These are phyloP conservation scores for Chloropsis cyanopogon DNA, from an alignment of 2,113 vertebrate genomes.

Conservation along the genomic window DNA sequence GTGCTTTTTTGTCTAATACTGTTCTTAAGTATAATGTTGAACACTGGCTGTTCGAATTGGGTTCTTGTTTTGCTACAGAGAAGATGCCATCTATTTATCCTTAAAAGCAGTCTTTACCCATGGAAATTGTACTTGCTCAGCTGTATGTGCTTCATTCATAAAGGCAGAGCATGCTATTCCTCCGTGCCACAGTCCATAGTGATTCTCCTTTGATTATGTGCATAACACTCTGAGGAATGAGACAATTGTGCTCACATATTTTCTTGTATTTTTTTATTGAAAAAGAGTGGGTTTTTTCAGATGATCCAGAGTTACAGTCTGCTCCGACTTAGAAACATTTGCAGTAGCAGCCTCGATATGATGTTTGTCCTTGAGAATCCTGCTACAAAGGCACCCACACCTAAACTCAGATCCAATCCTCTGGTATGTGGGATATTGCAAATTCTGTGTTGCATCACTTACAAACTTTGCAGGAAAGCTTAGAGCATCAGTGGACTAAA, in stretches of 20 bases:
- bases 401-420: background rate
- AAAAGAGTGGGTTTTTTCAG: background rate
- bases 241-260: background rate
- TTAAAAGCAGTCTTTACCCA: background rate
- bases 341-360: background rate
- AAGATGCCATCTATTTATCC: slow-evolving; percentile 9
- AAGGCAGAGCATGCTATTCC: slow-evolving; percentile 22
- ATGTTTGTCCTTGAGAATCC: background rate
- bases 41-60: background rate
- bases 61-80: background rate
- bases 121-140: background rate
- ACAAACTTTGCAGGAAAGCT: background rate
- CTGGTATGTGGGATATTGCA: background rate
- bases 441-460: background rate
- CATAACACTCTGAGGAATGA: background rate
- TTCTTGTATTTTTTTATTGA: slow-evolving; percentile 14
- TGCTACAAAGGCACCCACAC: background rate
- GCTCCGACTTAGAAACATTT: background rate
- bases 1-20: background rate
- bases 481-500: background rate
- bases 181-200: slow-evolving; percentile 18
- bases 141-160: background rate
- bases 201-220: slow-evolving; percentile 23
- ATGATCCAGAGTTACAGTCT: background rate
- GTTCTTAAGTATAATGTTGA: background rate